phyloP scores from a whole-genome alignment of 2,113 vertebrate species.

The Halcyon malimbica region DNA sequence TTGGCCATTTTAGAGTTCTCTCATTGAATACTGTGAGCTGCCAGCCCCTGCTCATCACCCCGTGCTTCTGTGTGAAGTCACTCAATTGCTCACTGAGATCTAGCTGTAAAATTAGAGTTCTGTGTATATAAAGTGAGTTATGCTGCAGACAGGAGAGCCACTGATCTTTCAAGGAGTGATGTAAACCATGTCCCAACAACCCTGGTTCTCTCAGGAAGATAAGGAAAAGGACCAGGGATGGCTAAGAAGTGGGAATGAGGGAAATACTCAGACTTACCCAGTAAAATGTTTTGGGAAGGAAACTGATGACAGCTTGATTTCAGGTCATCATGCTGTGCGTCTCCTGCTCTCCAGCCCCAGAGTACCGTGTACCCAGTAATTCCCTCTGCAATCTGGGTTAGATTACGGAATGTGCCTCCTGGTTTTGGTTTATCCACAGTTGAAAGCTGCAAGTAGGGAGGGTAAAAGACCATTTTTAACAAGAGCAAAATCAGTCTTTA shows the following conservation, averaged over 20 bases:
- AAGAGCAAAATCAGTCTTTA: constrained; percentile 23
- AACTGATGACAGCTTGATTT: constrained; percentile 43
- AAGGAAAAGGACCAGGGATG: background rate
- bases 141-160: background rate
- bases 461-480: background rate
- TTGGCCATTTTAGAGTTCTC: background rate
- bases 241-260: background rate
- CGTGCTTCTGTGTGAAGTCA: background rate
- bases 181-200: background rate
- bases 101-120: background rate
- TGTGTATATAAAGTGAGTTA: background rate
- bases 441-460: constrained; percentile 19
- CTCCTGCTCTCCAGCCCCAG: background rate
- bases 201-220: background rate
- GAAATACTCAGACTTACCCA: background rate
- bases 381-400: constrained; percentile 11
- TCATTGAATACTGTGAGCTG: background rate
- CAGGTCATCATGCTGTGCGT: background rate
- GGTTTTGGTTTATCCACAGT: constrained; percentile 44
- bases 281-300: constrained; percentile 20
- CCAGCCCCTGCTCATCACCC: background rate
- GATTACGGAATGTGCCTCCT: constrained; percentile 49
- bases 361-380: background rate
- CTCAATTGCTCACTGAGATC: background rate
- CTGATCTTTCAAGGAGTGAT: background rate